Percentiles rank a stretch among this genome's conserved stretches.
phyloP scores from a whole-genome alignment of 2,888 invertebrate genomes.

The Argyresthia albistria region DNA sequence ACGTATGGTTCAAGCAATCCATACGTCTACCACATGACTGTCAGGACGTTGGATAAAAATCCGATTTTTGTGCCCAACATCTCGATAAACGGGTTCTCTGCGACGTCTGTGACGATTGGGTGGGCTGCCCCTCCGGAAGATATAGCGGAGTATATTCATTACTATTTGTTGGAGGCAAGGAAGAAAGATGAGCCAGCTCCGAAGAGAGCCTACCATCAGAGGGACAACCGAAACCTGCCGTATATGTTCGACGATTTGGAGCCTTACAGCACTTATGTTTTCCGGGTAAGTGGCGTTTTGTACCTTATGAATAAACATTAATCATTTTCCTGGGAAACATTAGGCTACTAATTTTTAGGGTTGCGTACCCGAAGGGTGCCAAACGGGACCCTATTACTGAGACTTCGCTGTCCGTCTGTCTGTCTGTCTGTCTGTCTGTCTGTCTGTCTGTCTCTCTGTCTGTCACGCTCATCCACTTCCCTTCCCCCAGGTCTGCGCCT shows the following conservation, averaged over 20 bases:
- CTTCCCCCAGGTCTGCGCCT: conserved; percentile 75
- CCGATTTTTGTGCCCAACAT: conserved; percentile 86
- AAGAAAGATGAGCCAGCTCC: conserved; percentile 65
- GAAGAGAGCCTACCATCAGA: conserved; percentile 75
- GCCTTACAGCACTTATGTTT: conserved; percentile 85
- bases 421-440: no score
- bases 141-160: conserved; percentile 80
- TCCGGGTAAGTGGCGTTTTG: conserved; percentile 67
- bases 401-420: no score
- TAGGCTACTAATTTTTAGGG: no score
- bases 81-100: conserved; percentile 78
- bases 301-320: no score
- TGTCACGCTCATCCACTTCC: not conserved
- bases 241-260: conserved; percentile 85
- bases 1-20: conserved; percentile 72
- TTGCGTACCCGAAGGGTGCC: no score
- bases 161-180: conserved; percentile 78
- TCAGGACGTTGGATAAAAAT: conserved; percentile 78
- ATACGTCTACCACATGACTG: conserved; percentile 61
- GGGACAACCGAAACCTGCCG: conserved; percentile 76
- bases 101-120: conserved; percentile 85
- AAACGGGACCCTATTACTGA: no score
- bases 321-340: no score
- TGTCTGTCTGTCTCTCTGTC: no score
- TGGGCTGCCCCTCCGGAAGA: conserved; percentile 80